phyloP scores from a whole-genome alignment of 2,113 vertebrate species.

The Theropithecus gelada region DNA sequence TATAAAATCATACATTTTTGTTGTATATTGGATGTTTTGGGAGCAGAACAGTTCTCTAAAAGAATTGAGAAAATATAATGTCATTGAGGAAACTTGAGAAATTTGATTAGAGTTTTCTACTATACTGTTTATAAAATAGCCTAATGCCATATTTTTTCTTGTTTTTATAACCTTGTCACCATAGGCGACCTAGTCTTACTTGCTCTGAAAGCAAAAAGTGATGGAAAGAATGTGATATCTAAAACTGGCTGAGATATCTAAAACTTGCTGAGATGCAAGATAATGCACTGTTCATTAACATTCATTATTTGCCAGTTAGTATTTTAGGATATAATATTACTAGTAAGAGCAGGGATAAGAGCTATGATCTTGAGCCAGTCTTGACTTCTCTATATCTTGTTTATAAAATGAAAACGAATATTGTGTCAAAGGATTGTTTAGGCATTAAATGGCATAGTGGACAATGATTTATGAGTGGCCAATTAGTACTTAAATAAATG shows the following conservation, averaged over 20 bases:
- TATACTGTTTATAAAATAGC: conserved; percentile 1
- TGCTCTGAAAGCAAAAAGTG: conserved; percentile 11
- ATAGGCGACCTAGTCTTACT: neutral
- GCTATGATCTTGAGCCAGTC: neutral
- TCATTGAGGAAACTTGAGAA: neutral
- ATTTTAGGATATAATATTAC: conserved; percentile 24
- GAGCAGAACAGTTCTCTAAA: neutral
- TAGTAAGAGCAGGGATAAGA: neutral
- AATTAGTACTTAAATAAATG: neutral
- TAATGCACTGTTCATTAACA: neutral
- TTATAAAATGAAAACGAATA: conserved; percentile 17
- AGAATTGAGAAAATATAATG: neutral
- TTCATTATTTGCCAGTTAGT: conserved; percentile 22
- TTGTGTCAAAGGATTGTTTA: neutral
- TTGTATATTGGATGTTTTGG: neutral
- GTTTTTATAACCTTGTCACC: neutral
- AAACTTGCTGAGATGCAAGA: conserved; percentile 3
- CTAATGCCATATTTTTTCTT: conserved; percentile 2
- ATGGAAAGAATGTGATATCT: neutral
- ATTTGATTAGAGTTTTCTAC: neutral
- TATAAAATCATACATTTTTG: neutral
- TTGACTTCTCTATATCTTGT: neutral
- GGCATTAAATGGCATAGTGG: neutral
- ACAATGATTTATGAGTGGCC: neutral
- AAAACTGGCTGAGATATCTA: neutral